Percentiles rank a stretch among this genome's conserved stretches.
phyloP scores from a whole-genome alignment of 2,113 vertebrate genomes.

The Hemibagrus wyckioides region DNA sequence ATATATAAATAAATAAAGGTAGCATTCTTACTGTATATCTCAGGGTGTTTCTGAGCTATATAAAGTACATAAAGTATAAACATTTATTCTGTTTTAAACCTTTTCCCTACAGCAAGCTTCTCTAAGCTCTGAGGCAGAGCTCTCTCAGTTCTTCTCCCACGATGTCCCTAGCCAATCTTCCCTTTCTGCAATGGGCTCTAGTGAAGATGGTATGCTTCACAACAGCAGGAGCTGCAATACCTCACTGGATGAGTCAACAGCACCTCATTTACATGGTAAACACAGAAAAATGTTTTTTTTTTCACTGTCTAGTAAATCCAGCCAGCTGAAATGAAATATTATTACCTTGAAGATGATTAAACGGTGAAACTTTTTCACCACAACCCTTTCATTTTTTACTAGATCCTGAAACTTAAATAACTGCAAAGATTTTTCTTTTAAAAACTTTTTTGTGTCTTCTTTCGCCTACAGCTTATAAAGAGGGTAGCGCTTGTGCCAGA shows the following conservation, averaged over 20 bases:
- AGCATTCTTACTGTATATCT: not conserved
- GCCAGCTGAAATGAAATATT: not conserved
- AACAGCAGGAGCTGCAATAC: slow-evolving; percentile 73
- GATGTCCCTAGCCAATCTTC: slow-evolving; percentile 73
- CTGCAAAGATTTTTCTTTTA: not conserved
- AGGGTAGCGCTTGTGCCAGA: slow-evolving; percentile 54
- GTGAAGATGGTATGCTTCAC: slow-evolving; percentile 75
- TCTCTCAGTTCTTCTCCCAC: slow-evolving; percentile 85
- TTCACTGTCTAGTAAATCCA: not conserved
- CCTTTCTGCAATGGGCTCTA: slow-evolving; percentile 68
- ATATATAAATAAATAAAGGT: too few relatives aligned
- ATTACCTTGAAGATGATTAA: not conserved
- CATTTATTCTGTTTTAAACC: not conserved
- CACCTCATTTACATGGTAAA: slow-evolving; percentile 60
- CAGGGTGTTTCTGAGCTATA: not conserved
- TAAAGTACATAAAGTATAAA: not conserved
- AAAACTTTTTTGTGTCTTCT: slow-evolving; percentile 2
- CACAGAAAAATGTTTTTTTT: not conserved
- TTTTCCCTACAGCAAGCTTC: slow-evolving; percentile 78
- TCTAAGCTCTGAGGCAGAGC: slow-evolving; percentile 82
- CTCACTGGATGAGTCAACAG: slow-evolving; percentile 68
- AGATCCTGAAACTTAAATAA: not conserved
- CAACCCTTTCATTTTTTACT: not conserved
- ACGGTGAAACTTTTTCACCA: not conserved
- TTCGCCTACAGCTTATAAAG: slow-evolving; percentile 62